Percentiles rank a stretch among this genome's conserved stretches.
Conservation (phyloP, 2,888 invertebrate species). For the Ischnus inquisitorius region DNA sequence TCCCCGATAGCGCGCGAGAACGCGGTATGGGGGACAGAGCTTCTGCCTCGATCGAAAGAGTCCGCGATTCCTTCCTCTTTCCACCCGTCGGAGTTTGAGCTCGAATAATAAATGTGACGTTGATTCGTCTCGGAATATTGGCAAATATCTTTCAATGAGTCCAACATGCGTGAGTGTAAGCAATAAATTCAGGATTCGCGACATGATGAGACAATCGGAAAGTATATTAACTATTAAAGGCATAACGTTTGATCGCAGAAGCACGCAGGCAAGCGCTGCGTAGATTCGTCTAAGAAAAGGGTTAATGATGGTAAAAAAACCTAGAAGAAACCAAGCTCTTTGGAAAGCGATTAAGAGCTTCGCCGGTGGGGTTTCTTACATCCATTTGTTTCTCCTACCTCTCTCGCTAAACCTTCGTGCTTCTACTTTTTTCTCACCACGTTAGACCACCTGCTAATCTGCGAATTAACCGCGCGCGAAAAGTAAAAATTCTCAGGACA, state of each 20-base stretch:
- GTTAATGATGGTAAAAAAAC: conserved; percentile 48
- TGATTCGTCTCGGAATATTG: conserved; percentile 66
- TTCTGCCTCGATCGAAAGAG: conserved; percentile 44
- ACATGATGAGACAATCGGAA: neutral
- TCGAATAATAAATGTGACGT: conserved; percentile 78
- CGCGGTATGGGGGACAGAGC: conserved; percentile 41
- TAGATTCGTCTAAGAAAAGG: conserved; percentile 39
- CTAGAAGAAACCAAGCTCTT: conserved; percentile 44
- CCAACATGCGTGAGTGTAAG: neutral
- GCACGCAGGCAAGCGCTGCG: neutral
- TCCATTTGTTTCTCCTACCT: conserved; percentile 58
- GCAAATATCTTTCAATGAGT: neutral
- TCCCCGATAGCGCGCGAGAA: conserved; percentile 60
- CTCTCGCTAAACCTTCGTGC: neutral
- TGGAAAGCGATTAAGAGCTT: conserved; percentile 66
- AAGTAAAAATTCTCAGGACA: neutral
- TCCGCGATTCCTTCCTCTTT: conserved; percentile 45
- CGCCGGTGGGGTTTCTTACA: conserved; percentile 62
- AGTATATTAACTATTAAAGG: neutral
- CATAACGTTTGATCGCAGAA: conserved; percentile 16
- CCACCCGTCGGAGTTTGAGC: conserved; percentile 69
- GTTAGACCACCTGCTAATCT: neutral
- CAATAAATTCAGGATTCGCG: conserved; percentile 34
- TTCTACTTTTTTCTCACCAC: conserved; percentile 10
- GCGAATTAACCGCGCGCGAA: neutral